A percentile compares a stretch with the other conserved stretches of the same genome.
Evolutionary conservation across 2,797 vertebrate genomes (phyloP).

Genomic region (Taenioides sp.): DNA sequence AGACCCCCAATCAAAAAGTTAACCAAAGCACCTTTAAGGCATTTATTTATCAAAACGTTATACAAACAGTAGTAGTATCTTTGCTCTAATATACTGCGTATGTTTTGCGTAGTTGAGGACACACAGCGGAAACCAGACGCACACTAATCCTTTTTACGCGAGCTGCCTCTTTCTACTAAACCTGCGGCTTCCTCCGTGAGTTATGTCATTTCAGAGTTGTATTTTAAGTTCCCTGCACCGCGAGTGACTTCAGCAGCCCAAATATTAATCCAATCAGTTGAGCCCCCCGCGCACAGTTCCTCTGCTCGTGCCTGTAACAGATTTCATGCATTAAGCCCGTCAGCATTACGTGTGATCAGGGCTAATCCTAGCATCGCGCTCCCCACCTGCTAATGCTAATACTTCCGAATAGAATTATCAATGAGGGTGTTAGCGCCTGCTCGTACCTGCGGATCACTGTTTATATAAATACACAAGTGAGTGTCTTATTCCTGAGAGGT

Average conservation of each 20-base stretch:
- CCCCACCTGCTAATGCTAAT: slow-evolving; percentile 63
- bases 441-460: slow-evolving; percentile 35
- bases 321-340: slow-evolving; percentile 60
- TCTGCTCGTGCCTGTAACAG: slow-evolving; percentile 42
- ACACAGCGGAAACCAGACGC: not conserved
- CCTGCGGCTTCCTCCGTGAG: not conserved
- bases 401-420: slow-evolving; percentile 59
- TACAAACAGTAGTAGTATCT: too few relatives aligned
- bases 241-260: slow-evolving; percentile 8
- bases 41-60: too few relatives aligned
- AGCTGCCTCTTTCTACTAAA: slow-evolving; percentile 9
- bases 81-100: not conserved
- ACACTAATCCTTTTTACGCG: not conserved
- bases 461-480: slow-evolving; percentile 1
- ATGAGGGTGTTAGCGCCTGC: slow-evolving; percentile 49
- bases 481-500: slow-evolving; percentile 21
- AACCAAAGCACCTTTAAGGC: too few relatives aligned
- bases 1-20: too few relatives aligned
- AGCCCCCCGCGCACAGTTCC: slow-evolving; percentile 28
- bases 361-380: slow-evolving; percentile 67
- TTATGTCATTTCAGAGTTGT: slow-evolving; percentile 5
- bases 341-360: slow-evolving; percentile 65
- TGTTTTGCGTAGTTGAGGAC: too few relatives aligned
- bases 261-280: slow-evolving; percentile 35
- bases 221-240: not conserved